phyloP scores from a whole-genome alignment of 2,113 vertebrate genomes.

The Apteryx owenii region DNA sequence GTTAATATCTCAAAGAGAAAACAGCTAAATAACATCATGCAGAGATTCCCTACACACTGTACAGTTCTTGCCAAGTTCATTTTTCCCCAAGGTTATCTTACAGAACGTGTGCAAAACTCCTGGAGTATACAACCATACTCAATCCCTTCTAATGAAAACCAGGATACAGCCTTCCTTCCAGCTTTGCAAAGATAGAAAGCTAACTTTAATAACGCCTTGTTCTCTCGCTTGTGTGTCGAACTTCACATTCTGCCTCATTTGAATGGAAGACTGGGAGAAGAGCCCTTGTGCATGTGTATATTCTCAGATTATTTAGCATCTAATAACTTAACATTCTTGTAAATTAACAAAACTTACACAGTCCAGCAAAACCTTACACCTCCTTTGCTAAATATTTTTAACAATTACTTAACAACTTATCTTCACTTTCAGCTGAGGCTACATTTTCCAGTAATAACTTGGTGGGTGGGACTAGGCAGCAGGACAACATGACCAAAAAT shows the following conservation, averaged over 20 bases:
- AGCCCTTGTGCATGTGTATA: neutral
- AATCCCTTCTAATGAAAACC: conserved; percentile 30
- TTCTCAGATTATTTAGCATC: neutral
- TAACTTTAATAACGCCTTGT: neutral
- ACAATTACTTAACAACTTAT: neutral
- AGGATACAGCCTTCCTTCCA: neutral
- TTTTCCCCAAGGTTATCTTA: neutral
- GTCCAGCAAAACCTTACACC: neutral
- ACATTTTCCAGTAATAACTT: conserved; percentile 29
- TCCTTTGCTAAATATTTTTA: neutral
- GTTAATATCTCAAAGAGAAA: conserved; percentile 16
- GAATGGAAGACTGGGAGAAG: neutral
- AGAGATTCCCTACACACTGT: neutral
- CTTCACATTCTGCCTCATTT: neutral
- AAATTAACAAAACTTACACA: conserved; percentile 1
- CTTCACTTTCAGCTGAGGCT: neutral
- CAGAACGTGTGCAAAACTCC: conserved; percentile 17
- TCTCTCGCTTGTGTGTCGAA: neutral
- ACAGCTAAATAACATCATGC: neutral
- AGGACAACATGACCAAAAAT: neutral
- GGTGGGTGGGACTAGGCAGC: conserved; percentile 1
- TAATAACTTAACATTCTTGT: neutral
- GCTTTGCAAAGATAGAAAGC: neutral
- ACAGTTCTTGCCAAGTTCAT: neutral
- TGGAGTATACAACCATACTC: neutral